Percentiles rank a stretch among this genome's conserved stretches.
phyloP scores from a whole-genome alignment of 2,888 invertebrate species.

The Uloborus plumipes region DNA sequence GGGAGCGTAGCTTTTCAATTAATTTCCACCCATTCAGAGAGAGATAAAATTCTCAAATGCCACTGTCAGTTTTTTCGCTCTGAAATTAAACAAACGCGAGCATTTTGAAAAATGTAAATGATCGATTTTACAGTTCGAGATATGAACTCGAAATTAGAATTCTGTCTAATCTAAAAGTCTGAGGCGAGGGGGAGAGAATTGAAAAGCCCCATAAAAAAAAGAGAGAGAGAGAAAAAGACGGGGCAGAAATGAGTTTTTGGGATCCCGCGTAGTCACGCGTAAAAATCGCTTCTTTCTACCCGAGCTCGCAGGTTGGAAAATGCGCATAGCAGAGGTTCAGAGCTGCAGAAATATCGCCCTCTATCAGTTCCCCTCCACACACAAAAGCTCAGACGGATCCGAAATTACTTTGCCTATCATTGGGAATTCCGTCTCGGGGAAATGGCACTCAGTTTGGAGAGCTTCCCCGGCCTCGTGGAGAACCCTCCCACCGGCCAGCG shows the following conservation, averaged over 20 bases:
- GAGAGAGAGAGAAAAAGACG: constrained; percentile 6
- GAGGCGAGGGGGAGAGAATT: constrained; percentile 7
- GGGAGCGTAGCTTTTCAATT: too few species aligned
- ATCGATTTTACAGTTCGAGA: not conserved
- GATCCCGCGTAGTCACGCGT: constrained; percentile 40
- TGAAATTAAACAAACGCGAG: not conserved
- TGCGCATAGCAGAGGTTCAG: constrained; percentile 43
- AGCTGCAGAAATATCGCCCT: constrained; percentile 46
- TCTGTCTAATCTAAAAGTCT: constrained; percentile 24
- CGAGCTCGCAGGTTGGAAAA: constrained; percentile 36
- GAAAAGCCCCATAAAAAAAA: constrained; percentile 37
- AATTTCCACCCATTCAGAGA: too few species aligned
- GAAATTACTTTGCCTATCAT: not conserved
- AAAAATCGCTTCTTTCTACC: constrained; percentile 22
- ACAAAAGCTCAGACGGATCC: constrained; percentile 9
- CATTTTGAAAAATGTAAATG: not conserved
- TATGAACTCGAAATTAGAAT: constrained; percentile 37
- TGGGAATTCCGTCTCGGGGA: constrained; percentile 5
- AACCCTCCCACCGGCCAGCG: too few species aligned
- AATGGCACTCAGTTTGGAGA: constrained; percentile 53
- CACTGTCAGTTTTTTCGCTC: too few species aligned
- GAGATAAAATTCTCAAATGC: too few species aligned
- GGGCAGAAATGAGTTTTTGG: constrained; percentile 52
- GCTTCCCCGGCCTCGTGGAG: constrained; percentile 9
- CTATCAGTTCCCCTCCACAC: constrained; percentile 12